These are phyloP conservation scores for Pharmacophagus antenor DNA, from an alignment of 2,888 invertebrate genomes.

Conservation along the genomic window DNA sequence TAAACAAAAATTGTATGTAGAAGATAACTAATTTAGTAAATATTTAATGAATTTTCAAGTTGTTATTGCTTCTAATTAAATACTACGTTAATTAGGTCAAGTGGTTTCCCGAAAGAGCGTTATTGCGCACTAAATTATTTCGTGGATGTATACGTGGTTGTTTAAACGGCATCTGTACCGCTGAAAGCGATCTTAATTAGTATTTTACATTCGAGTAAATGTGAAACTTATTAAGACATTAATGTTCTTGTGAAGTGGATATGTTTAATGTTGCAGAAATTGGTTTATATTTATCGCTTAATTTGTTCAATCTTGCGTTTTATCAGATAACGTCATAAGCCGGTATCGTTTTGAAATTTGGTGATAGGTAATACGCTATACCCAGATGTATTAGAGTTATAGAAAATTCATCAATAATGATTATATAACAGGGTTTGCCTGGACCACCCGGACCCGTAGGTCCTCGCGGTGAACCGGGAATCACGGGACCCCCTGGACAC, in stretches of 20 bases:
- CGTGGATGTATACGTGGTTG: neutral
- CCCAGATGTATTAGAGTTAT: neutral
- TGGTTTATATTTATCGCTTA: no score
- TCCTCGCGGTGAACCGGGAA: constrained; percentile 56
- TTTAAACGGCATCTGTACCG: neutral
- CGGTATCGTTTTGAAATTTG: no score
- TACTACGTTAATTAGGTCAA: neutral
- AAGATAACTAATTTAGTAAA: no score
- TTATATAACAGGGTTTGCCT: constrained; percentile 45
- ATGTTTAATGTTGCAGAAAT: neutral
- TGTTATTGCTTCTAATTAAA: neutral
- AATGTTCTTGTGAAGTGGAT: no score
- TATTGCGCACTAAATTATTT: neutral
- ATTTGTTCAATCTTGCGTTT: neutral
- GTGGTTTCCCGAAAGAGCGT: neutral
- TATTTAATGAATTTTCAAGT: no score
- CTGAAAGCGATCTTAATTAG: neutral
- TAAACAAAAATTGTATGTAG: no score
- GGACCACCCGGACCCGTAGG: constrained; percentile 77
- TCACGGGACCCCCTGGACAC: constrained; percentile 56
- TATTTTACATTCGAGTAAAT: neutral
- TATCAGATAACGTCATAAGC: no score
- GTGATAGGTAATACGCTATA: no score
- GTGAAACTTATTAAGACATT: no score
- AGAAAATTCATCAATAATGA: neutral